These are phyloP conservation scores for Mormyrus hasselquistii DNA, from an alignment of 2,797 vertebrate species.

Conservation along the genomic window DNA sequence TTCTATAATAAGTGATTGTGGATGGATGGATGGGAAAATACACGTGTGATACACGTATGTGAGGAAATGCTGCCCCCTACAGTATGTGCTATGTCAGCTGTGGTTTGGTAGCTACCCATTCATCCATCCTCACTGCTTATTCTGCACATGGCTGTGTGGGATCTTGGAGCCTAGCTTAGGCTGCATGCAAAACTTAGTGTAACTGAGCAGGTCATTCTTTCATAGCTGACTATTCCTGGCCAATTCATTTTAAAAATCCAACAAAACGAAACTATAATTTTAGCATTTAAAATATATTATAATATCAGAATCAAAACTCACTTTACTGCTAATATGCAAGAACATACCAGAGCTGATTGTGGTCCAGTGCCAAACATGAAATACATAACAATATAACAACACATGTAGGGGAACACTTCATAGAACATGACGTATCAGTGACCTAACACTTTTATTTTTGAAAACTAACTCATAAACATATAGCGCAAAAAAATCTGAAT, in stretches of 20 bases:
- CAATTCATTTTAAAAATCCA: neutral
- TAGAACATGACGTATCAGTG: neutral
- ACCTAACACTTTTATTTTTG: neutral
- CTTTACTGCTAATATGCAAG: neutral
- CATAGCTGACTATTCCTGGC: neutral
- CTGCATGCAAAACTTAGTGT: neutral
- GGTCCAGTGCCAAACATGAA: neutral
- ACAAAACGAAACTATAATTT: neutral
- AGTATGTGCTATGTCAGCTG: neutral
- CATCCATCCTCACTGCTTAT: neutral
- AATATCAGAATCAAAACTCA: neutral
- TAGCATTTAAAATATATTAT: neutral
- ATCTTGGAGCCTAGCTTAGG: neutral
- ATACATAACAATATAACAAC: neutral
- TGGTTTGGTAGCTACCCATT: neutral
- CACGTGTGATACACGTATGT: neutral
- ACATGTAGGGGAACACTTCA: neutral
- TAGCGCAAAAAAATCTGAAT: neutral
- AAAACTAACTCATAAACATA: neutral
- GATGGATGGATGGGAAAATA: neutral
- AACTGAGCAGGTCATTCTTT: neutral
- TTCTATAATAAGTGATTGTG: neutral
- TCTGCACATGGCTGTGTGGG: neutral
- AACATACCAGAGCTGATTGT: neutral
- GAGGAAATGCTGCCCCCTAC: constrained; percentile 3